Percentiles rank a stretch among this genome's conserved stretches.
phyloP scores from a whole-genome alignment of 2,797 vertebrate genomes.

The Iguana delicatissima region DNA sequence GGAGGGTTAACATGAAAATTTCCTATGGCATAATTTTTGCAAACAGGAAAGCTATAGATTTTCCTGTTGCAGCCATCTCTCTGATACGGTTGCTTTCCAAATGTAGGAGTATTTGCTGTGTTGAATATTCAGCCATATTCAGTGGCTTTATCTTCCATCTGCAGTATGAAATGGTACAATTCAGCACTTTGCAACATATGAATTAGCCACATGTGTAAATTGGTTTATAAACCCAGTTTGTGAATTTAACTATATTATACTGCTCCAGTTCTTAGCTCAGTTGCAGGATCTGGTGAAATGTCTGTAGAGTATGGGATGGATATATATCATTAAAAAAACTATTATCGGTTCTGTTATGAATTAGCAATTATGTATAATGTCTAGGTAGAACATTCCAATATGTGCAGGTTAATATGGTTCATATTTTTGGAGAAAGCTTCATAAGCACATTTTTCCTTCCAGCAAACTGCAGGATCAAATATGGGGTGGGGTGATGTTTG shows the following conservation, averaged over 20 bases:
- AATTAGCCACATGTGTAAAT: not conserved
- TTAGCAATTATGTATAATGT: not conserved
- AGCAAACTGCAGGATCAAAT: constrained; percentile 1
- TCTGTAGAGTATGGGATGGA: not conserved
- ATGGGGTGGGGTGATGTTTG: not conserved
- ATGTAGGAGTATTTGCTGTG: not conserved
- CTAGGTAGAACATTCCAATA: not conserved
- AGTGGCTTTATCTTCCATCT: no score
- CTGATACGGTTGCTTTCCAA: not conserved
- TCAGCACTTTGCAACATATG: not conserved
- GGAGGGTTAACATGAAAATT: not conserved
- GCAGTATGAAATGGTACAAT: not conserved
- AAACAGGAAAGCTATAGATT: not conserved
- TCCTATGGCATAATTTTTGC: not conserved
- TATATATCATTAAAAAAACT: not conserved
- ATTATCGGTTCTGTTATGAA: not conserved
- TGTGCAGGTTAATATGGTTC: constrained; percentile 15
- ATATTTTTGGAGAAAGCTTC: not conserved
- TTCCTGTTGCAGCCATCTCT: not conserved
- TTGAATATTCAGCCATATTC: not conserved
- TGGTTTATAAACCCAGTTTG: not conserved
- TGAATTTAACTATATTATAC: not conserved
- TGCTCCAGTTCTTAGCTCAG: not conserved
- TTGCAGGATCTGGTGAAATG: not conserved
- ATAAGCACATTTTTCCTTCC: not conserved